Base-by-base conservation (phyloP, 2,113 vertebrate species). In the Amphilophus citrinellus region DNA sequence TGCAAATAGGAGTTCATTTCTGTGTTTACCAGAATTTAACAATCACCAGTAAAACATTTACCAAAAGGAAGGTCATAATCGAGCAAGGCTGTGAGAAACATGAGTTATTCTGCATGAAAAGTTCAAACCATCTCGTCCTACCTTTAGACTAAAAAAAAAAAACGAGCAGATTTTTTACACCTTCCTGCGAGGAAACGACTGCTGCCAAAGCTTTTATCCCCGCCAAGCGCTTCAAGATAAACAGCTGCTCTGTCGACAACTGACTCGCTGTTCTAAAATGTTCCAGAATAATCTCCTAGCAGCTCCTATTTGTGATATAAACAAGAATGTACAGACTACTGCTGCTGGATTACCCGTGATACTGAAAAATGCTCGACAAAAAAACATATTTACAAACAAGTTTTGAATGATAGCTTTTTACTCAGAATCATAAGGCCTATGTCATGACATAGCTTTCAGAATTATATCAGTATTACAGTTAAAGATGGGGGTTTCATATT, bases 261-360 rank as follows among this genome's bases (percentile, higher is more conserved):
- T 27, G 32, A 18, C 32, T 73, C n/a, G 68, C 68, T 73, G 68
- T 73, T 73, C 53, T 50, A 56, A 73, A 73, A 73, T 35, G 30
- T 56, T 73, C 47, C 47, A 53, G 17, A 32, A 73, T 32, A 73
- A 56, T 73, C 44, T 73, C 27, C 32, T 53, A 56, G 68, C 68
- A 56, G 68, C 68, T 56, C 47, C 47, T 50, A 17, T 50, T 73
- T 73, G 47, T 56, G 44, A 73, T 53, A 73, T 32, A 73, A 73
- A 73, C 68, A 73, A 56, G 17, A 56, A 73, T 56, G 47, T 73
- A 73, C 27, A 73, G n/a, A 56, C 47, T 35, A 56, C 27, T 73
- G 47, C 32, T 20, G 53, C 17, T 35, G 68, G 68, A 56, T 56
- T 56, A 56, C 68, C 66, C 7, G 2, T 73, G 44, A n/a, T 73